These are phyloP conservation scores for Rhinogobius similis DNA, from an alignment of 2,113 vertebrate genomes.

Conservation along the genomic window DNA sequence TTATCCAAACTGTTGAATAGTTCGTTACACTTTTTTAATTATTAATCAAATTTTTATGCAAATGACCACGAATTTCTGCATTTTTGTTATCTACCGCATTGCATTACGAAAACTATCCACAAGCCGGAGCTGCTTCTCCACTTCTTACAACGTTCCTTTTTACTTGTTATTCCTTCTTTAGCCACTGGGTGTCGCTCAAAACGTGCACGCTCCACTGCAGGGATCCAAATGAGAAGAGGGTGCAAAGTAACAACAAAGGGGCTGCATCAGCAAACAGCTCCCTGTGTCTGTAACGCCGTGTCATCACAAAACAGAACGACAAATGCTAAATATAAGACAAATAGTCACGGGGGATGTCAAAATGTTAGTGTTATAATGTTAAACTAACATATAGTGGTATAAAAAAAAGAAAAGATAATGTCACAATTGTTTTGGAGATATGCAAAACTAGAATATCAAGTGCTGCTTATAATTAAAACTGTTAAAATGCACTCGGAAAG, in stretches of 20 bases:
- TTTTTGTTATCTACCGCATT: not conserved
- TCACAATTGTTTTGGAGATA: no score
- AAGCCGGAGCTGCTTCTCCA: slow-evolving; percentile 39
- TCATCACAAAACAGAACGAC: slow-evolving; percentile 21
- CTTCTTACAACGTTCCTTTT: not conserved
- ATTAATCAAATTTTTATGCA: no score
- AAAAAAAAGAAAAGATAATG: no score
- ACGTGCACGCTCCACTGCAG: slow-evolving; percentile 2
- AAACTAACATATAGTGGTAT: no score
- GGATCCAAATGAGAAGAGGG: not conserved
- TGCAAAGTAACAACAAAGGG: slow-evolving; percentile 12
- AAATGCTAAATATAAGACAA: no score
- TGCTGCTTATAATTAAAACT: no score
- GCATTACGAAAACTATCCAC: slow-evolving; percentile 23
- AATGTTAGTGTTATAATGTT: no score
- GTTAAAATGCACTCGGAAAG: no score
- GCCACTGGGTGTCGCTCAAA: slow-evolving; percentile 41
- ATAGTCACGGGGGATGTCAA: no score
- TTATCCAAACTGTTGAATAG: not conserved
- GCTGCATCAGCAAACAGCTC: slow-evolving; percentile 9
- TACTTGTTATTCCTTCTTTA: not conserved
- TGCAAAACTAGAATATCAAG: no score
- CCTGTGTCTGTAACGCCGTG: not conserved
- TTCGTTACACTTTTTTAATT: no score
- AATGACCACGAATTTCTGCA: not conserved